These are phyloP conservation scores for Lithobates pipiens DNA, from an alignment of 2,797 vertebrate genomes.

Conservation along the genomic window DNA sequence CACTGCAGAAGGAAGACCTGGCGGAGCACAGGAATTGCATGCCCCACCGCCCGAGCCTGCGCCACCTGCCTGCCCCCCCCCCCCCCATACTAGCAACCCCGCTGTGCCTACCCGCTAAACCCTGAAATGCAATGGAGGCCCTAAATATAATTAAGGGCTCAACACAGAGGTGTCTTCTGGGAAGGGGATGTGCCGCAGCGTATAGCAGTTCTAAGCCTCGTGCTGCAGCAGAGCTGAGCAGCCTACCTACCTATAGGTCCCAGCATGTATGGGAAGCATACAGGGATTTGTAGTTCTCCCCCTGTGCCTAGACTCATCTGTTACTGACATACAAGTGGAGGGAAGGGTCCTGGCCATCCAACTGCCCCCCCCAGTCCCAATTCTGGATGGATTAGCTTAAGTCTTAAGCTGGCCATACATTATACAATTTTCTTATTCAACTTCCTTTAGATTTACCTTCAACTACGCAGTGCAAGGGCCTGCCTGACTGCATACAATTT, in stretches of 20 bases:
- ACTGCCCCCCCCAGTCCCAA: too few species aligned
- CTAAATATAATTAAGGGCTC: slow-evolving; percentile 6
- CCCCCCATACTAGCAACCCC: slow-evolving; percentile 5
- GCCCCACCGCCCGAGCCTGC: slow-evolving; percentile 31
- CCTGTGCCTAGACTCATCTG: too few species aligned
- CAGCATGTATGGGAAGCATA: neutral
- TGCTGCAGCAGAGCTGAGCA: neutral
- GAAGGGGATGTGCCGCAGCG: slow-evolving; percentile 6
- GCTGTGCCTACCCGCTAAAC: slow-evolving; percentile 42
- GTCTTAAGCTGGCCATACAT: too few species aligned
- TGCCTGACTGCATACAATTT: too few species aligned
- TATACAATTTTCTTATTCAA: too few species aligned
- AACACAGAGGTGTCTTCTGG: neutral
- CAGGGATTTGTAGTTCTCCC: neutral
- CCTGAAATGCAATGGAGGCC: slow-evolving; percentile 21
- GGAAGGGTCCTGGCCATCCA: too few species aligned
- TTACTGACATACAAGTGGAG: too few species aligned
- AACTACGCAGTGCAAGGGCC: too few species aligned
- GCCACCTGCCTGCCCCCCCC: slow-evolving; percentile 12
- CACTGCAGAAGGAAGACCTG: slow-evolving; percentile 25
- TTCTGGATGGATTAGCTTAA: too few species aligned
- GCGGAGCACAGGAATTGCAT: slow-evolving; percentile 45
- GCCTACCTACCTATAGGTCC: neutral
- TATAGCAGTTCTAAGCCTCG: slow-evolving; percentile 24
- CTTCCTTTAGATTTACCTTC: too few species aligned